Conservation (phyloP, 2,888 invertebrate genomes). For the Ramazzottius varieornatus region DNA sequence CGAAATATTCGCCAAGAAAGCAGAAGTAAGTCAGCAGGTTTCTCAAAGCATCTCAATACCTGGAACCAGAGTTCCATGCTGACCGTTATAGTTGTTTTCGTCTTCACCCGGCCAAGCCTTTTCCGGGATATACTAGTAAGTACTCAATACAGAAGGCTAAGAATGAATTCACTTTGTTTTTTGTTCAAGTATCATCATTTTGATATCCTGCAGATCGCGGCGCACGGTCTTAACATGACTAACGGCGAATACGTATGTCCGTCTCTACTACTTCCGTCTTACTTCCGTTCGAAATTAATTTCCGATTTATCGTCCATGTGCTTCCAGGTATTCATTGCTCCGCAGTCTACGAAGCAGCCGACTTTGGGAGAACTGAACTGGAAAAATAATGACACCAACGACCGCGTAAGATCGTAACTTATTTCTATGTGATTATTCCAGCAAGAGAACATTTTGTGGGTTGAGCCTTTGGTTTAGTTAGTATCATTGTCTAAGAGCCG, state of each 20-base stretch:
- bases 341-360: neutral
- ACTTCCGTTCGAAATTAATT: neutral
- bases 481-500: no score
- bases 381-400: neutral
- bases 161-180: neutral
- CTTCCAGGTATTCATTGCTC: neutral
- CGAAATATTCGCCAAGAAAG: neutral
- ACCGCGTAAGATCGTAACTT: no score
- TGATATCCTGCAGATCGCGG: neutral
- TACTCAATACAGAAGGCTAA: neutral
- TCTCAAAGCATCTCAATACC: no score
- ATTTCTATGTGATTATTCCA: no score
- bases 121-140: neutral
- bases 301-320: neutral
- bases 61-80: no score
- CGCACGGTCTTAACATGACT: neutral
- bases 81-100: neutral
- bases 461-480: no score
- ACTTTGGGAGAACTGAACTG: neutral
- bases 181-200: no score
- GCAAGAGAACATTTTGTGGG: no score
- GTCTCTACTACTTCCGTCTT: no score
- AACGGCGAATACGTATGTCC: neutral
- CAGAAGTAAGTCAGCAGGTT: constrained; percentile 1
- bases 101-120: neutral